Conservation (phyloP, 2,888 invertebrate genomes). For the Geophilus truncorum region DNA sequence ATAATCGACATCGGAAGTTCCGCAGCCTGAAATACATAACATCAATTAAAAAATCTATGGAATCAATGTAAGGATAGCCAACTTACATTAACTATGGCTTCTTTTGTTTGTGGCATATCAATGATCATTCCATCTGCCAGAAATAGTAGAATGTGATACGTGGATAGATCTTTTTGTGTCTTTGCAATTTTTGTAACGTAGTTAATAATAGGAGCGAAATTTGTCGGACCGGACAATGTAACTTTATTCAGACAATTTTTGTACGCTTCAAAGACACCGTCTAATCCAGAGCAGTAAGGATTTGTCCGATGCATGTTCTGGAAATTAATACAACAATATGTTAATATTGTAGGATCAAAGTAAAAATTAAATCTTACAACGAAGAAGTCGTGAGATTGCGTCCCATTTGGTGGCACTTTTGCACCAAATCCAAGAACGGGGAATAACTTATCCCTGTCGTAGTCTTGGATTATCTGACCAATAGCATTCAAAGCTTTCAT, state of each 20-base stretch:
- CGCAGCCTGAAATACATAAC: conserved; percentile 48
- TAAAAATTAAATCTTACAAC: conserved; percentile 41
- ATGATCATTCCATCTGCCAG: conserved; percentile 60
- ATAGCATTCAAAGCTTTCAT: conserved; percentile 47
- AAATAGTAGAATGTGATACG: conserved; percentile 58
- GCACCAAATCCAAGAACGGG: conserved; percentile 56
- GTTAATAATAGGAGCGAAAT: conserved; percentile 57
- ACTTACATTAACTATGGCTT: conserved; percentile 44
- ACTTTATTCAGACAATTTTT: conserved; percentile 52
- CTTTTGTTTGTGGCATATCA: conserved; percentile 55
- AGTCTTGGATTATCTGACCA: conserved; percentile 42
- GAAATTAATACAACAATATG: not conserved
- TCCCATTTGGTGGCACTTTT: conserved; percentile 50
- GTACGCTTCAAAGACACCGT: conserved; percentile 54
- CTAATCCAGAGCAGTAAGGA: conserved; percentile 53
- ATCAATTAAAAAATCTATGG: not conserved
- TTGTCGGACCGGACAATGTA: conserved; percentile 57
- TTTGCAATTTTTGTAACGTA: conserved; percentile 53
- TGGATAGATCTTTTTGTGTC: conserved; percentile 51
- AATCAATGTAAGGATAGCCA: not conserved
- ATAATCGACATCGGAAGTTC: conserved; percentile 58
- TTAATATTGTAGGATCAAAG: not conserved
- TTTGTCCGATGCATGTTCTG: conserved; percentile 54
- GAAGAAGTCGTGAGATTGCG: conserved; percentile 51
- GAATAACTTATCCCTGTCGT: conserved; percentile 50